Conservation (phyloP, 2,797 vertebrate species). For the Bryconaethiops microstoma region DNA sequence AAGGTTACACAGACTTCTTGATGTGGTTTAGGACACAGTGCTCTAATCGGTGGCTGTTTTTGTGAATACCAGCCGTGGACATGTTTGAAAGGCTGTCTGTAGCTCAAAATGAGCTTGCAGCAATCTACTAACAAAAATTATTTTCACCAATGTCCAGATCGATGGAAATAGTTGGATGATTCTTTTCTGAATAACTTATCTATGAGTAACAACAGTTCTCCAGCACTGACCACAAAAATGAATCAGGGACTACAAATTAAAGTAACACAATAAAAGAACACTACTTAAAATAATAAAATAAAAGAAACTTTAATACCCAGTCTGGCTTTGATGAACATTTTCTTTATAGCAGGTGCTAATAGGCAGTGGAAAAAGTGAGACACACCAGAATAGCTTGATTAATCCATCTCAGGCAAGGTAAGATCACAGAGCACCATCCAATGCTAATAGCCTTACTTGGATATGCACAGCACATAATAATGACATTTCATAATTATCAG, state of each 20-base stretch:
- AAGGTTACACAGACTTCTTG: no score
- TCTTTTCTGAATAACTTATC: no score
- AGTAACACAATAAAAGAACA: not conserved
- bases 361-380: constrained; percentile 55
- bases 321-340: constrained; percentile 5
- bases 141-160: no score
- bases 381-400: constrained; percentile 63
- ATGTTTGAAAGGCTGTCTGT: no score
- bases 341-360: constrained; percentile 47
- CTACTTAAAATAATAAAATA: not conserved
- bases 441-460: constrained; percentile 66
- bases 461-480: constrained; percentile 61
- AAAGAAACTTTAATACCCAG: not conserved
- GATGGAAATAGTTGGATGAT: no score
- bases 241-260: not conserved
- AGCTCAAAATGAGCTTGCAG: no score
- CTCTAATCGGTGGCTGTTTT: no score
- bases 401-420: constrained; percentile 64
- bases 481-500: constrained; percentile 66
- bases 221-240: no score
- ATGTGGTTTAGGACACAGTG: no score
- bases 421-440: constrained; percentile 60
- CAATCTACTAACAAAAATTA: no score
- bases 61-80: no score
- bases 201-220: no score